Base-by-base conservation (phyloP, 2,113 vertebrate genomes). In the Tachysurus fulvidraco region DNA sequence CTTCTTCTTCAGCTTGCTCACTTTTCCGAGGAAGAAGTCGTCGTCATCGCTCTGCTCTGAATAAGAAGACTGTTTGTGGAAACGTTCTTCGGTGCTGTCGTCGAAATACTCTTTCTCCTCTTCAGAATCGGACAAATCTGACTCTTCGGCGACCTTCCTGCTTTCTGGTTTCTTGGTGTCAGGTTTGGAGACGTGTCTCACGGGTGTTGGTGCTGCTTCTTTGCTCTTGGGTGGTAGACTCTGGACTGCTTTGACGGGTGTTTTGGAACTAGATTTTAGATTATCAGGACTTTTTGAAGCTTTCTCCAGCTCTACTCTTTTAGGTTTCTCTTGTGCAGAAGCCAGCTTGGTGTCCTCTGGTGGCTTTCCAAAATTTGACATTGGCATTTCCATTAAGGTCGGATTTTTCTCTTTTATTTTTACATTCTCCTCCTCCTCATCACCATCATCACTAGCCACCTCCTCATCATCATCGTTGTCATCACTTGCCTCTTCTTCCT, bases 71-170 rank as follows among this genome's bases (percentile, higher is more conserved):
- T 97, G 96, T 81, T 96, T 97, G 86, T 91, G 95, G 93, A 99
- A 99, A 6, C 98, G 96, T 85, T 99, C 98, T 88, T 99, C 98
- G 7, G 98, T 99, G 91, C 98, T 99, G 91, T 98, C 97, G 88
- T 97, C 97, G 88, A 96, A 98, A 88, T 97, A 97, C 4, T 96
- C 95, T 74, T 95, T 93, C 64, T 94, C 94, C 83, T 94, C 93
- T 57, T 95, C 94, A 54, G 89, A 91, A 71, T 89, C 83, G 0
- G 92, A 93, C 23, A 90, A 91, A 84, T 97, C 94, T 2, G 93
- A 81, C 71, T 95, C 90, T 46, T 54, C 84, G 5, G 16, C 50
- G 86, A 81, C 60, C 50, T 36, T 60, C 77, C 44, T 30, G n/a
- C 25, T 41, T 30, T 64, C 54, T 65, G 44, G 10, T 41, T 28